Conservation (phyloP, 2,797 vertebrate species). For the Ispidina lecontei region DNA sequence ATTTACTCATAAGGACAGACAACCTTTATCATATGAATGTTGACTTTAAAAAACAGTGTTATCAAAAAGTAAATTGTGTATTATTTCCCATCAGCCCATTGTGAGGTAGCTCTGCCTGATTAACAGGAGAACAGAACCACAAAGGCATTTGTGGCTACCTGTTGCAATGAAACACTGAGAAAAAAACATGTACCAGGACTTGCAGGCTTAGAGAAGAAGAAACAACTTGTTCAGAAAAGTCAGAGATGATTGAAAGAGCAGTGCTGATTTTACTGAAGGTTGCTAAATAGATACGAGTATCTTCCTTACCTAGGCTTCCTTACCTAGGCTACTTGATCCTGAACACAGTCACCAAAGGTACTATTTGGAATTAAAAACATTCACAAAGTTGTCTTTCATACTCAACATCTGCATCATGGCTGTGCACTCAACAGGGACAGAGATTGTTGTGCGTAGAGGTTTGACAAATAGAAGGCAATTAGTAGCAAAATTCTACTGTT, state of each 20-base stretch:
- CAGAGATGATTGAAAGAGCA: neutral
- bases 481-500: neutral
- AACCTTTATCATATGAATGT: neutral
- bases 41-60: neutral
- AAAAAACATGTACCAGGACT: neutral
- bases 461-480: neutral
- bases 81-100: neutral
- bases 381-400: neutral
- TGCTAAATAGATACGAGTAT: neutral
- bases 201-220: neutral
- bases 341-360: neutral
- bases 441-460: neutral
- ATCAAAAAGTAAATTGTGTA: neutral
- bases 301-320: neutral
- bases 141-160: neutral
- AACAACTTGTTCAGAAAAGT: neutral
- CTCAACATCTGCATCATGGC: neutral
- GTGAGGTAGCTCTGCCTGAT: neutral
- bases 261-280: neutral
- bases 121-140: neutral
- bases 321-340: neutral
- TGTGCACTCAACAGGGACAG: neutral
- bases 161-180: neutral
- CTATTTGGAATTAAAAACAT: neutral
- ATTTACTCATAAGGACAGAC: neutral